Percentiles rank a stretch among this genome's conserved stretches.
These are phyloP conservation scores for Corticium candelabrum DNA, from an alignment of 37 sponge, comb jelly and placozoan genomes.

Conservation along the genomic window DNA sequence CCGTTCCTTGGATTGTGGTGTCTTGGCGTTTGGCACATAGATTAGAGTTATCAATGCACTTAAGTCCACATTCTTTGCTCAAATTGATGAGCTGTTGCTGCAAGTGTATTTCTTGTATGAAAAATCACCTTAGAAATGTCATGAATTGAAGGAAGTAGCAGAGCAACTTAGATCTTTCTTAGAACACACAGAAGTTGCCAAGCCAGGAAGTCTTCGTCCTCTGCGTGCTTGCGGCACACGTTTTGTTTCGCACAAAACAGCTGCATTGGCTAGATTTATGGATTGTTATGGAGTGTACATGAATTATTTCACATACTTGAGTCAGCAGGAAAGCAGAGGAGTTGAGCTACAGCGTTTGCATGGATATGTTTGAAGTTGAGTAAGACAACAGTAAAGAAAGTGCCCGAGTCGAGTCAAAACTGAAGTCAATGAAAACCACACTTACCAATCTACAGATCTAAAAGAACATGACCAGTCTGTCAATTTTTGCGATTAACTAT, in stretches of 20 bases:
- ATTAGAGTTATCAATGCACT: not conserved
- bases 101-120: not conserved
- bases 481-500: too few relatives aligned
- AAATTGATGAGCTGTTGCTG: not conserved
- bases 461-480: too few relatives aligned
- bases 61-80: not conserved
- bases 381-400: too few relatives aligned
- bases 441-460: too few relatives aligned
- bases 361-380: too few relatives aligned
- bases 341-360: too few relatives aligned
- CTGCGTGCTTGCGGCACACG: not conserved
- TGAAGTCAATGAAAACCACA: too few relatives aligned
- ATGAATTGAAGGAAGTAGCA: not conserved
- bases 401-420: too few relatives aligned
- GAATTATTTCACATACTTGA: conserved; percentile 16
- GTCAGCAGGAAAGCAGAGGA: too few relatives aligned
- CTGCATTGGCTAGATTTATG: not conserved
- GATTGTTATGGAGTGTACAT: not conserved
- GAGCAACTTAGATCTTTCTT: too few relatives aligned
- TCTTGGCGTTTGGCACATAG: conserved; percentile 41
- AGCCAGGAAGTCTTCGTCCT: not conserved
- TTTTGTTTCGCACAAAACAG: not conserved
- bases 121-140: not conserved
- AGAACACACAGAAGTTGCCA: not conserved
- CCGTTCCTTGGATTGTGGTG: conserved; percentile 25